These are phyloP conservation scores for Rhineura floridana DNA, from an alignment of 2,113 vertebrate genomes.

Conservation along the genomic window DNA sequence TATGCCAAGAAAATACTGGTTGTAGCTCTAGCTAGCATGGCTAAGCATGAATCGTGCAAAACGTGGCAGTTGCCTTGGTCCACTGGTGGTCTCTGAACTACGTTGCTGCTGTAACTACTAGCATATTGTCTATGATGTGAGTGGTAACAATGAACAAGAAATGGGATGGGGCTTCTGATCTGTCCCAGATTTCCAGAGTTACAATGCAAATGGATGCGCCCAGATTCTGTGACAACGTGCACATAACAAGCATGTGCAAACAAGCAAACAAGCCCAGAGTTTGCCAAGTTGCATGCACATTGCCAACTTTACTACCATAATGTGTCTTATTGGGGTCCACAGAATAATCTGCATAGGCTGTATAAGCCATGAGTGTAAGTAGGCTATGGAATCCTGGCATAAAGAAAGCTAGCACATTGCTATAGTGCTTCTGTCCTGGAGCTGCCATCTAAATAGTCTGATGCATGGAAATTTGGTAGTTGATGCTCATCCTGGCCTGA, in stretches of 20 bases:
- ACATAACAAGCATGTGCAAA: not conserved
- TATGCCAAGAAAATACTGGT: not conserved
- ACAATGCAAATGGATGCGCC: not conserved
- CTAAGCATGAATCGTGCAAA: constrained; percentile 25
- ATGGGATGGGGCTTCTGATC: not conserved
- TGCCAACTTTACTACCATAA: constrained; percentile 29
- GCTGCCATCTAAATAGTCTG: not conserved
- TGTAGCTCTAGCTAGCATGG: not conserved
- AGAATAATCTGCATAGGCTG: not conserved
- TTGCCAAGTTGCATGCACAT: constrained; percentile 6
- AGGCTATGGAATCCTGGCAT: not conserved
- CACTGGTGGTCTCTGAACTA: not conserved
- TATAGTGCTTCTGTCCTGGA: not conserved
- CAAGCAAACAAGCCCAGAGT: constrained; percentile 13
- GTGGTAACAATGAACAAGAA: constrained; percentile 2
- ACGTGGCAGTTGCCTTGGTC: constrained; percentile 32
- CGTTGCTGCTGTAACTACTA: not conserved
- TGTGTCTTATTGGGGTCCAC: constrained; percentile 26
- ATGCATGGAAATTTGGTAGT: not conserved
- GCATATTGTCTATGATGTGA: not conserved
- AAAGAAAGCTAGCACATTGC: not conserved
- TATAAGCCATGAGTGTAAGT: not conserved
- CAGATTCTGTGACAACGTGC: not conserved
- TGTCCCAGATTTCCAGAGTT: not conserved
- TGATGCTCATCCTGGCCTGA: not conserved